These are phyloP conservation scores for Morbakka virulenta DNA, from an alignment of 30 jellyfish, hydroid and myxozoan genomes.

Conservation along the genomic window DNA sequence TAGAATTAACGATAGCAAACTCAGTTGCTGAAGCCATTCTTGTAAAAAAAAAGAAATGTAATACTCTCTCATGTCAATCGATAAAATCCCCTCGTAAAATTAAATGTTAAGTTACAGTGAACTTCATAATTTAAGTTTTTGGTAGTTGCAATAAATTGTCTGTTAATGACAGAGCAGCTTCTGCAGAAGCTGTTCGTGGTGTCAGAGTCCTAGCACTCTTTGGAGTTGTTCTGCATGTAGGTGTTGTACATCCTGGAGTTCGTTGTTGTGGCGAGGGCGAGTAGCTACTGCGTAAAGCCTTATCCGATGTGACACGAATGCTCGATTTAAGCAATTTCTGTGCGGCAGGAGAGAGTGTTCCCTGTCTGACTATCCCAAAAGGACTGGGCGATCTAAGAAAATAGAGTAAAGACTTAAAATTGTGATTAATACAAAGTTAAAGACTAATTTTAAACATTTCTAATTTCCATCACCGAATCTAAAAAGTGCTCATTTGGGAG, in stretches of 20 bases:
- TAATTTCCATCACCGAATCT: no score
- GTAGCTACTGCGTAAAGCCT: conserved; percentile 74
- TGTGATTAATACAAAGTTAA: no score
- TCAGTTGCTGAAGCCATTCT: no score
- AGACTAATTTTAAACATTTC: no score
- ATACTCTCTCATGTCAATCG: no score
- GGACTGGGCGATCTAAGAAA: conserved; percentile 54
- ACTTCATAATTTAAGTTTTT: no score
- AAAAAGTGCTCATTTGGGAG: no score
- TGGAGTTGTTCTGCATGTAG: conserved; percentile 67
- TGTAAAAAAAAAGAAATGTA: no score
- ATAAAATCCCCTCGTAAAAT: no score
- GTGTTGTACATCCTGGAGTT: conserved; percentile 57
- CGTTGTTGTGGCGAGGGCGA: conserved; percentile 75
- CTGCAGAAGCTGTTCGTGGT: conserved; percentile 62
- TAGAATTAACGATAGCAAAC: no score
- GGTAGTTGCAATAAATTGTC: conserved; percentile 84
- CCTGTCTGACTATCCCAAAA: conserved; percentile 62
- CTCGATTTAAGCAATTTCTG: conserved; percentile 86
- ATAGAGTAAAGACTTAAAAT: no score
- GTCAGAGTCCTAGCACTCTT: conserved; percentile 40
- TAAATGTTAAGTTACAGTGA: no score
- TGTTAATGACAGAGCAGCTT: conserved; percentile 55
- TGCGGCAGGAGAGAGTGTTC: conserved; percentile 93
- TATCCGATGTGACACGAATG: conserved; percentile 60